Conservation (phyloP, 2,888 invertebrate genomes). For the Tenthredo distinguenda region DNA sequence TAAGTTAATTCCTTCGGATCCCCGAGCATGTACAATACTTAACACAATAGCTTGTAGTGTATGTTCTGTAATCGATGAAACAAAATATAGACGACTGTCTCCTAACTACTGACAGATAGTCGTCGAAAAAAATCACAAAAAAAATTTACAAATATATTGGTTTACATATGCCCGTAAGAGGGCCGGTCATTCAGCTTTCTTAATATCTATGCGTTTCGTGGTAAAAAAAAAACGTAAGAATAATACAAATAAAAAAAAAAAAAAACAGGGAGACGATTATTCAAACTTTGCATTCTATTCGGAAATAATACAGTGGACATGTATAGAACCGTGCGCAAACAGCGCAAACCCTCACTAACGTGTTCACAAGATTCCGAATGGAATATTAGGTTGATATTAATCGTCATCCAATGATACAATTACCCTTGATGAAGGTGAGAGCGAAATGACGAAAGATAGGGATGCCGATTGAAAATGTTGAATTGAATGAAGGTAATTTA, state of each 20-base stretch:
- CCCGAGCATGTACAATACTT: slow-evolving; percentile 76
- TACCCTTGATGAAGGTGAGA: not conserved
- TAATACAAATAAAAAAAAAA: slow-evolving; percentile 28
- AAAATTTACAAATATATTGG: slow-evolving; percentile 79
- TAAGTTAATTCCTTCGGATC: slow-evolving; percentile 53
- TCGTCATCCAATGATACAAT: not conserved
- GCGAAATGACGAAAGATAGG: not conserved
- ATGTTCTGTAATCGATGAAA: slow-evolving; percentile 78
- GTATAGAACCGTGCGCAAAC: not conserved
- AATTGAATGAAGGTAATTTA: not conserved
- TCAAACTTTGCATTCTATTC: not conserved
- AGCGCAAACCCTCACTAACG: not conserved
- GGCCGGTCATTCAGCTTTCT: slow-evolving; percentile 67
- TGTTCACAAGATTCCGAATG: not conserved
- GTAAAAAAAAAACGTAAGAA: not conserved
- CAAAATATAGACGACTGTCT: slow-evolving; percentile 61
- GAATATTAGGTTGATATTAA: not conserved
- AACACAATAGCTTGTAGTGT: slow-evolving; percentile 78
- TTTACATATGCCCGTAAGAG: slow-evolving; percentile 79
- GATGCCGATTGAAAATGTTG: not conserved
- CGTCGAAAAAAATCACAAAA: slow-evolving; percentile 58
- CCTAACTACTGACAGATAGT: not conserved
- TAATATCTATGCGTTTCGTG: slow-evolving; percentile 42
- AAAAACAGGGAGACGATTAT: slow-evolving; percentile 13
- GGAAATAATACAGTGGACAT: not conserved